Percentiles rank a stretch among this genome's conserved stretches.
Evolutionary conservation across 2,888 invertebrate genomes (phyloP).

Genomic region (Ophioninae sp.): DNA sequence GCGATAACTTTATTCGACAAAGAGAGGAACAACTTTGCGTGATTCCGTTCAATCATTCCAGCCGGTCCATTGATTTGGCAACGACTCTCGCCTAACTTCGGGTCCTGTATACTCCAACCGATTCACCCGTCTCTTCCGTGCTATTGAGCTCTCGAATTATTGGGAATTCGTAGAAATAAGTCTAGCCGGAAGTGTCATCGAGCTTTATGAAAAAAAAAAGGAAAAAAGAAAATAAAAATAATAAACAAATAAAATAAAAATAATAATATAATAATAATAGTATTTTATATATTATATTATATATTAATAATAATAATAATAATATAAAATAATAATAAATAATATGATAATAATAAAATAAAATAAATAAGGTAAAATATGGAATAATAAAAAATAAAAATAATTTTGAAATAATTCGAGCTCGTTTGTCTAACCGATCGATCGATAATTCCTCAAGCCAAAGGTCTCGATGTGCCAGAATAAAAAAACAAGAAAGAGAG

Average conservation of each 20-base stretch:
- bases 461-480: background rate
- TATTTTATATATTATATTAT: no score
- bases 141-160: conserved; percentile 14
- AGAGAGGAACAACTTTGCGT: conserved; percentile 23
- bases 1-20: conserved; percentile 26
- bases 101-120: background rate
- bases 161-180: background rate
- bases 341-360: no score
- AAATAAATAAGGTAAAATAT: no score
- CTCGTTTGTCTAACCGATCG: conserved; percentile 24
- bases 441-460: background rate
- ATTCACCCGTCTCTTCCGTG: conserved; percentile 19
- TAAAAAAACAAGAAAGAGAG: background rate
- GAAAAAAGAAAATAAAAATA: background rate
- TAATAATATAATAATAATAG: no score
- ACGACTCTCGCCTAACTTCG: conserved; percentile 15
- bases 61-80: conserved; percentile 42
- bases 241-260: background rate
- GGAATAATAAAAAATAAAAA: no score
- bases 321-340: no score
- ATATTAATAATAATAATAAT: no score
- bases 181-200: background rate
- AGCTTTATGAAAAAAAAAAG: background rate
- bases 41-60: conserved; percentile 35
- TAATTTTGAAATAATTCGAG: conserved; percentile 21